Base-by-base conservation (phyloP, 1,140 invertebrate genomes). In the Philotrypesis tridentata region DNA sequence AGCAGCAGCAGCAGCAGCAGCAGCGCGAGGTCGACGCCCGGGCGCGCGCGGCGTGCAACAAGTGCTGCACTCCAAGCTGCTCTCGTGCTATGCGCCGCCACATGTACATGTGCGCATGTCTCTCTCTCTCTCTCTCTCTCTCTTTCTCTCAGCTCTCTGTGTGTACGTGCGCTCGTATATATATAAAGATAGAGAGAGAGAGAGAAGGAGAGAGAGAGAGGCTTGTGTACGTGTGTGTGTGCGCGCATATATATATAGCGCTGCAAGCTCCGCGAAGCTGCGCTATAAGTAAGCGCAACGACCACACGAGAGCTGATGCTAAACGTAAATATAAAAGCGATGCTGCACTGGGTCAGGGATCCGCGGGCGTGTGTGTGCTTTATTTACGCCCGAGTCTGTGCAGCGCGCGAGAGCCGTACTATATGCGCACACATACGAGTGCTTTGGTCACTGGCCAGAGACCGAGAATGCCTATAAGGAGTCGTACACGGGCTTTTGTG, bases 301-400 rank as follows among this genome's bases (percentile, higher is more conserved):
- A 17, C 61, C 55, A 29, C 25, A 14, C n/a, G 31, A 40, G 21
- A 40, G 33, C n/a, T n/a, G n/a, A 4, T 65, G 9, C 61, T 29
- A 29, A n/a, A 84, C 83, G 86, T 89, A 90, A 91, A 89, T 91
- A 90, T 90, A 91, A 91, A 91, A 89, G 33, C 9, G 33, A 3
- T 37, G 33, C 89, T 91, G 86, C 90, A 91, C 90, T 91, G 90
- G 90, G 90, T 91, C 90, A 91, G 90, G 88, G 90, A 91, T 91
- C 87, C 87, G 48, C 21, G 33, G 9, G 33, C 33, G 33, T 9
- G 86, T 90, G 33, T 9, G 86, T 90, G 88, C 90, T 91, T 91
- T 91, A 91, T 91, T 87, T 89, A 85, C 29, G 55, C 88, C 85
- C 90, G 89, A 91, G 6, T 65, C 8, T 65, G 25, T 17, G 40